Conservation (phyloP, 2,888 invertebrate species). For the Trichopria drosophilae region DNA sequence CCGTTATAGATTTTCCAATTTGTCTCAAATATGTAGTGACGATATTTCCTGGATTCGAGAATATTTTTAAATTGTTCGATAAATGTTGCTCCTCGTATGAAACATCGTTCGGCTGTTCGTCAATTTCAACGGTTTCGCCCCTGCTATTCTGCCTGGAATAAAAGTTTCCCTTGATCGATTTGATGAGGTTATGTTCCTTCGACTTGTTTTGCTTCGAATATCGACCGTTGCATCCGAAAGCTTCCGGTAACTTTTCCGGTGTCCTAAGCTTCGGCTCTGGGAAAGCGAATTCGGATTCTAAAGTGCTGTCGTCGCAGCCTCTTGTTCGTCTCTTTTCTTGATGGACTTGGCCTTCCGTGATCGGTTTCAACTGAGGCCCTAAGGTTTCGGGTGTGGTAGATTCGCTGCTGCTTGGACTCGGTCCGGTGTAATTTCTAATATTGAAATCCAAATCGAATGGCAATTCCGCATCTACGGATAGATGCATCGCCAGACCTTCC, state of each 20-base stretch:
- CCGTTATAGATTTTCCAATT: constrained; percentile 49
- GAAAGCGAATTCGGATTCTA: constrained; percentile 49
- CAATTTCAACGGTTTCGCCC: too few relatives aligned
- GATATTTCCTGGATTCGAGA: constrained; percentile 43
- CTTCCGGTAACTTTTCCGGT: constrained; percentile 17
- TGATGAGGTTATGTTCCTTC: constrained; percentile 26
- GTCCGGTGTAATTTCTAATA: constrained; percentile 71
- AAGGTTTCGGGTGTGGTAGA: constrained; percentile 65
- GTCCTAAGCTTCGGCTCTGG: constrained; percentile 16
- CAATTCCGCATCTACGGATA: constrained; percentile 66
- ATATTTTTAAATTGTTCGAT: too few relatives aligned
- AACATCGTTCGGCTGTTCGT: background rate
- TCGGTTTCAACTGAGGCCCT: constrained; percentile 62
- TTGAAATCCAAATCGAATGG: constrained; percentile 74
- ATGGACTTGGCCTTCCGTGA: constrained; percentile 61
- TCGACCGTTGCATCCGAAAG: constrained; percentile 41
- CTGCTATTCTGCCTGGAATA: constrained; percentile 36
- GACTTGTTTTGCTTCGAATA: constrained; percentile 43
- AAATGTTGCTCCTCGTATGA: constrained; percentile 8
- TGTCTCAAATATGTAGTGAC: constrained; percentile 51
- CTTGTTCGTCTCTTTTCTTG: constrained; percentile 50
- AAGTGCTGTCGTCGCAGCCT: constrained; percentile 53
- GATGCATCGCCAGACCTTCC: constrained; percentile 74
- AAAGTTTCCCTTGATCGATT: constrained; percentile 31
- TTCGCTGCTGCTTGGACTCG: constrained; percentile 65